Conservation (phyloP, 2,888 invertebrate genomes). For the Bombylius major region DNA sequence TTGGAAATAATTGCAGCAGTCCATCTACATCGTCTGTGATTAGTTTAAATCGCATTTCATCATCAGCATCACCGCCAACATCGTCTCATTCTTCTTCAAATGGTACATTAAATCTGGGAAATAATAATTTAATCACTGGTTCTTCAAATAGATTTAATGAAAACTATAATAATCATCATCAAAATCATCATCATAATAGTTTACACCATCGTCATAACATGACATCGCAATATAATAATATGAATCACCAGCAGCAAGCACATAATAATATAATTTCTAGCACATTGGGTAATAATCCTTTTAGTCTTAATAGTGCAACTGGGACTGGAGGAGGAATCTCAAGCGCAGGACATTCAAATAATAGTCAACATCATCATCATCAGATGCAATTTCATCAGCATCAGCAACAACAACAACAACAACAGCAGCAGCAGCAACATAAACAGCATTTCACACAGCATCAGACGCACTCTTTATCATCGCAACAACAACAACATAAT, state of each 20-base stretch:
- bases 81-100: constrained; percentile 12
- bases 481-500: constrained; percentile 9
- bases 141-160: constrained; percentile 9
- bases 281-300: background rate
- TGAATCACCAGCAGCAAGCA: background rate
- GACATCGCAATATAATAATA: constrained; percentile 5
- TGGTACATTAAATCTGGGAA: constrained; percentile 11
- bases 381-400: constrained; percentile 19
- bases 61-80: constrained; percentile 9
- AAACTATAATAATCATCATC: constrained; percentile 1
- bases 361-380: constrained; percentile 7
- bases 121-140: constrained; percentile 5
- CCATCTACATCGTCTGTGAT: constrained; percentile 8
- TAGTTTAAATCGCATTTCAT: constrained; percentile 10
- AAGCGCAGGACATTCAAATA: background rate
- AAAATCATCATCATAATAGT: background rate
- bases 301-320: background rate
- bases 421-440: constrained; percentile 18
- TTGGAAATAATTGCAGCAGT: constrained; percentile 5
- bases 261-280: background rate
- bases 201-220: constrained; percentile 1
- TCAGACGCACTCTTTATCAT: constrained; percentile 2
- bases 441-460: constrained; percentile 6
- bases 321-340: background rate
- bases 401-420: constrained; percentile 15